Evolutionary conservation across 2,888 invertebrate species (phyloP), one percentile per base, ranked within the genome.

Genomic region (Bembecia ichneumoniformis): DNA sequence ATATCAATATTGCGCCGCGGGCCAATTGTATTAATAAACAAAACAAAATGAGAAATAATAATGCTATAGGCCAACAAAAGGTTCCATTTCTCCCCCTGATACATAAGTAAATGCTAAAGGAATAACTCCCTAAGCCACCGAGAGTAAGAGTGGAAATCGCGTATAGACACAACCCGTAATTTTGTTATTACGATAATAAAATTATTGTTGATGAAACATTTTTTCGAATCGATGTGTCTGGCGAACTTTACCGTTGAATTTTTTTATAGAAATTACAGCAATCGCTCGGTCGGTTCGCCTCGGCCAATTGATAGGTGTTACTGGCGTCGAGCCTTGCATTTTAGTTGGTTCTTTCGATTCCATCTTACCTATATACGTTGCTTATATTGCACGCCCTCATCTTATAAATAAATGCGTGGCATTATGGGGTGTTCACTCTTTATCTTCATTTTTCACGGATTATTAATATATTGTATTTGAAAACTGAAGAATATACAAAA

Each of bases 11-110:
- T 84, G 82, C 82, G 87, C 87, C 87, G 78, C 81, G 68, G 78
- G 87, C 87, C 86, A 87, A 87, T 87, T 86, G 86, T 87, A 87
- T 87, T 87, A 87, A 87, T 87, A 87, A 87, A 87, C 87, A 87
- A 87, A 87, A 87, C 86, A 87, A 87, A 87, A 87, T 86, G 86
- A 82, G 82, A 87, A 84, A 87, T 87, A 87, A 87, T 87, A 87
- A 87, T 82, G 81, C 87, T 84, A 86, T 82, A 82, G 87, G 80
- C 84, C 79, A 87, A 87, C 87, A 87, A 87, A 86, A 87, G 87
- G 82, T 82, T 82, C 79, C 82, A 86, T 84, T 86, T 86, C 84
- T 86, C 86, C 87, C 86, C 84, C 71, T 73, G 71, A 77, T 76
- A 79, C 71, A 76, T 76, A 74, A 70, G 71, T 66, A 63, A 72